Base-by-base conservation (phyloP, 2,113 vertebrate species). In the Ceyx melanurus region DNA sequence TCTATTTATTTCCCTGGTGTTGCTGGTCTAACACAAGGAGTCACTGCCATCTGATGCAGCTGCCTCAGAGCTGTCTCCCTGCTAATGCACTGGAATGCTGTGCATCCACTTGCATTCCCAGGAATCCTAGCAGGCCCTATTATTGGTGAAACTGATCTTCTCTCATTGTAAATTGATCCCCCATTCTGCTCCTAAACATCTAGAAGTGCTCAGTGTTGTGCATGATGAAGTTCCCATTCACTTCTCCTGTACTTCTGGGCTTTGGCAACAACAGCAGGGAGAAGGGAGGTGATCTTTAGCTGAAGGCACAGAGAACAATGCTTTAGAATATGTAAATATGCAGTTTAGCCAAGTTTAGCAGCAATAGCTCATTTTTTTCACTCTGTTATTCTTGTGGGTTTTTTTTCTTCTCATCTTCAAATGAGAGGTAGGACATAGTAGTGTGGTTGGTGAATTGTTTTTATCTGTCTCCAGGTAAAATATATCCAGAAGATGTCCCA, bases 1-100 rank as follows among this genome's bases (percentile, higher is more conserved):
- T 91, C 85, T 94, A 58, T 82, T 92, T 95, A 82, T 95, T 85
- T 80, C 67, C 51, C 37, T 82, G 28, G 37, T 54, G 60, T 43
- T 82, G 46, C 42, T 87, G 66, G 67, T 48, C 21, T 62, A 76
- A 70, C 51, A 16, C 3, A 33, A 56, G 37, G n/a, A 73, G 50
- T 33, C 51, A 54, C 3, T 88, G 25, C 51, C 92, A 15, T 89
- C 46, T 80, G 31, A 43, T 58, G 9, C 37, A 67, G 81, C 82
- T 80, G 80, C 85, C 67, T 82, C 60, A 51, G n/a, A 51, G 43
- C n/a, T 80, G 67, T 95, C 88, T 91, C 79, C 72, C 85, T 1
- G 1, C 62, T 70, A 91, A 88, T 74, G 64, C 51, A 23, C 11
- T 74, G 75, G 85, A 94, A 95, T 86, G 75, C 33, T 58, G 18